Conservation (phyloP, 2,888 invertebrate species). For the Seladonia tumulorum region DNA sequence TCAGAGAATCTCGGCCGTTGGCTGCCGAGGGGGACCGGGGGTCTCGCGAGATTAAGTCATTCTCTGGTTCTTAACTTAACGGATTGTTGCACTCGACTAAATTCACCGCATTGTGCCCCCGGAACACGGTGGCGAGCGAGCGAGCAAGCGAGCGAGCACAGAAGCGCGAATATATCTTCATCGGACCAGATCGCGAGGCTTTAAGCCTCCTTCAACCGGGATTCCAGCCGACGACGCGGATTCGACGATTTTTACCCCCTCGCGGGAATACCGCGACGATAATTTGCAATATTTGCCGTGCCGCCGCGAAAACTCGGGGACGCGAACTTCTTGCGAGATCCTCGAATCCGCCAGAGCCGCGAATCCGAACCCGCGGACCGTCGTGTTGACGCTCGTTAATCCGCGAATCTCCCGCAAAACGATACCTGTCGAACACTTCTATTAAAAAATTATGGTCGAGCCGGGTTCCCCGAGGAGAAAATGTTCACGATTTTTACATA, state of each 20-base stretch:
- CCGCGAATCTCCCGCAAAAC: background rate
- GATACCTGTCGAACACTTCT: background rate
- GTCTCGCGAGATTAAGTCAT: constrained; percentile 30
- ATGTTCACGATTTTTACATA: background rate
- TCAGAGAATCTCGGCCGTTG: background rate
- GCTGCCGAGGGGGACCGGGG: background rate
- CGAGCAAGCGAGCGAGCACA: constrained; percentile 9
- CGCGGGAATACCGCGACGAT: background rate
- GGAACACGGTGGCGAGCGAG: background rate
- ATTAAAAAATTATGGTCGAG: background rate
- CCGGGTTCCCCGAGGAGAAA: too few species aligned
- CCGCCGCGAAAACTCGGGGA: background rate
- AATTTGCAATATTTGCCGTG: constrained; percentile 46
- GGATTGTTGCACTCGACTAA: constrained; percentile 57
- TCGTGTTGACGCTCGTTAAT: constrained; percentile 41
- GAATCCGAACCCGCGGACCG: constrained; percentile 1
- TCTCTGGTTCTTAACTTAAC: constrained; percentile 57
- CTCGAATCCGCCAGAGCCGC: background rate
- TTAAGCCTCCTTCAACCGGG: constrained; percentile 69
- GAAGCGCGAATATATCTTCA: constrained; percentile 59
- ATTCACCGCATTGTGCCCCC: constrained; percentile 61
- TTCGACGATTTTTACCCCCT: constrained; percentile 2
- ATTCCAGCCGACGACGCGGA: constrained; percentile 36
- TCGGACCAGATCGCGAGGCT: constrained; percentile 59
- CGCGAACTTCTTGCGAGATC: background rate